Evolutionary conservation across 2,113 vertebrate species (phyloP), one percentile per base, ranked within the genome.

Genomic region (Bubalus kerabau): DNA sequence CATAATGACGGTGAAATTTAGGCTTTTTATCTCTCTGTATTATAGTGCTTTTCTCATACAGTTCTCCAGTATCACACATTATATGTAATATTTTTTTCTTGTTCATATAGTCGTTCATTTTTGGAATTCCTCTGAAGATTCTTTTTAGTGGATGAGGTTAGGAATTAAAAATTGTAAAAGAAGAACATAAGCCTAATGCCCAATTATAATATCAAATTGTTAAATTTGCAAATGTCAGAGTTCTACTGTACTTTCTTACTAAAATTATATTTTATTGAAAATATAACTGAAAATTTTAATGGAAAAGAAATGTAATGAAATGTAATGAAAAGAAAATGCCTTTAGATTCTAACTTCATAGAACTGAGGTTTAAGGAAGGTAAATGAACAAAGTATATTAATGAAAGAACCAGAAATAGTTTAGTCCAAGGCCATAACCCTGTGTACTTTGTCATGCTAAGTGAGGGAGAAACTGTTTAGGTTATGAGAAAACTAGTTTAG

Each of bases 201-300:
- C 90, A 78, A 94, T 96, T 83, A 52, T 76, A 94, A 80, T 15
- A 81, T 56, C 11, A 64, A 80, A 94, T 52, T 89, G n/a, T 88
- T 94, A 78, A 74, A 93, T 92, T 16, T 90, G 17, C 67, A 95
- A 84, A 88, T 81, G 32, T 85, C 40, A 85, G 56, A 36, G 19
- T 93, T 95, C 64, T 87, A 24, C 36, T 85, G 4, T 57, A 85
- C 16, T 89, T 94, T 92, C 60, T 91, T 94, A 95, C 64, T 91
- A 89, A 87, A 57, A 90, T 78, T 93, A 30, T 74, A 76, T 92
- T 59, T 95, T 60, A 62, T 62, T 94, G 28, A 85, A 91, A 97
- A 64, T 59, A 12, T 86, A 94, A 91, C 26, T 95, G 57, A 81
- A 90, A 86, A 36, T 80, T 90, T 93, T 62, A 92, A 46, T 62